These are phyloP conservation scores for Caenorhabditis imperialis DNA, from an alignment of 2,888 invertebrate species.

Conservation along the genomic window DNA sequence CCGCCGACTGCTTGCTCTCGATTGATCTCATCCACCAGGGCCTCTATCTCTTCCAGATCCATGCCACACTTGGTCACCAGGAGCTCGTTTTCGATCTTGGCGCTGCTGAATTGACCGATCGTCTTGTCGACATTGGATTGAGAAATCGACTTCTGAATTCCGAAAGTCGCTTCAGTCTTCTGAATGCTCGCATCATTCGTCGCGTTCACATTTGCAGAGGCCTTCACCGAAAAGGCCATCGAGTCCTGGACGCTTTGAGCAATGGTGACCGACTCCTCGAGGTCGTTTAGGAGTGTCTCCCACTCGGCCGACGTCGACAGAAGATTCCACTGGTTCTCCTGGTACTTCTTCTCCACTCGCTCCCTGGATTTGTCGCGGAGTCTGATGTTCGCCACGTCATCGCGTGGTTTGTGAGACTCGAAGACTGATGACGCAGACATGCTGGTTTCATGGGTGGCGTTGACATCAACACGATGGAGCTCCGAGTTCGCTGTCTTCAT, in stretches of 20 bases:
- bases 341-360: slow-evolving; percentile 56
- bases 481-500: slow-evolving; percentile 42
- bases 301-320: slow-evolving; percentile 65
- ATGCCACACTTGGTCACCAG: slow-evolving; percentile 47
- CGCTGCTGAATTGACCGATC: slow-evolving; percentile 35
- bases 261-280: slow-evolving; percentile 66
- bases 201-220: slow-evolving; percentile 35
- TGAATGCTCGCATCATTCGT: slow-evolving; percentile 30
- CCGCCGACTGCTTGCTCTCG: slow-evolving; percentile 53
- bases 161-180: slow-evolving; percentile 8
- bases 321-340: slow-evolving; percentile 63
- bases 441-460: slow-evolving; percentile 30
- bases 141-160: slow-evolving; percentile 48
- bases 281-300: slow-evolving; percentile 66
- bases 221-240: slow-evolving; percentile 54
- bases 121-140: slow-evolving; percentile 41
- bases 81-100: slow-evolving; percentile 34
- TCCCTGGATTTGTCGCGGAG: slow-evolving; percentile 58
- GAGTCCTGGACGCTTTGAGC: slow-evolving; percentile 61
- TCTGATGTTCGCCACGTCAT: slow-evolving; percentile 47
- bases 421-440: slow-evolving; percentile 34
- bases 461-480: slow-evolving; percentile 11
- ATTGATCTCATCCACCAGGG: slow-evolving; percentile 61
- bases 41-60: slow-evolving; percentile 61
- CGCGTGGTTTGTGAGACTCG: slow-evolving; percentile 20